These are phyloP conservation scores for Sphenopsis melanotis DNA, from an alignment of 2,797 vertebrate species.

Conservation along the genomic window DNA sequence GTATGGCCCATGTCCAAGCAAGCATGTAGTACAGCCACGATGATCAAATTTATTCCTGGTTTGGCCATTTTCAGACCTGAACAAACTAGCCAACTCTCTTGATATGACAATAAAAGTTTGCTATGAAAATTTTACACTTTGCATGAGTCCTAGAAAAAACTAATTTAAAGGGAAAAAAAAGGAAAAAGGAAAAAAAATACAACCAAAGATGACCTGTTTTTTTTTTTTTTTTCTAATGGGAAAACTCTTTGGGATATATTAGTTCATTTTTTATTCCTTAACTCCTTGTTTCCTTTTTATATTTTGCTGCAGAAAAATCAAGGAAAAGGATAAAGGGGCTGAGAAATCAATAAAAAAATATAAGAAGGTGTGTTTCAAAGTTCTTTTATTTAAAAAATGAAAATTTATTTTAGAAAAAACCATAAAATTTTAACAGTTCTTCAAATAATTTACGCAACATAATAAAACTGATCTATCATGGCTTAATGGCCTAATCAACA, in stretches of 20 bases:
- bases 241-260: neutral
- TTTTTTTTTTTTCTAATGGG: neutral
- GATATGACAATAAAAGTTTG: neutral
- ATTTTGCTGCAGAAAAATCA: neutral
- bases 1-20: neutral
- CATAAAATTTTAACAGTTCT: neutral
- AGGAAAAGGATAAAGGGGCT: neutral
- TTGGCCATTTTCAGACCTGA: neutral
- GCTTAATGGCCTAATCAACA: neutral
- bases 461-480: neutral
- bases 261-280: neutral
- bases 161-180: neutral
- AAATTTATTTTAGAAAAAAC: neutral
- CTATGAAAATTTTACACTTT: neutral
- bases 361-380: neutral
- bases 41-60: neutral
- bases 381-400: neutral
- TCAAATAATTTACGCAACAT: neutral
- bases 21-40: neutral
- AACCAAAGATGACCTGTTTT: neutral
- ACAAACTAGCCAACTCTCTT: neutral
- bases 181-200: fast-evolving
- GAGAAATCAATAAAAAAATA: neutral
- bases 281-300: neutral
- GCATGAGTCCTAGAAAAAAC: fast-evolving